Evolutionary conservation across 37 sponge, comb jelly and placozoan genomes (phyloP).

Genomic region (Oscarella lobularis): DNA sequence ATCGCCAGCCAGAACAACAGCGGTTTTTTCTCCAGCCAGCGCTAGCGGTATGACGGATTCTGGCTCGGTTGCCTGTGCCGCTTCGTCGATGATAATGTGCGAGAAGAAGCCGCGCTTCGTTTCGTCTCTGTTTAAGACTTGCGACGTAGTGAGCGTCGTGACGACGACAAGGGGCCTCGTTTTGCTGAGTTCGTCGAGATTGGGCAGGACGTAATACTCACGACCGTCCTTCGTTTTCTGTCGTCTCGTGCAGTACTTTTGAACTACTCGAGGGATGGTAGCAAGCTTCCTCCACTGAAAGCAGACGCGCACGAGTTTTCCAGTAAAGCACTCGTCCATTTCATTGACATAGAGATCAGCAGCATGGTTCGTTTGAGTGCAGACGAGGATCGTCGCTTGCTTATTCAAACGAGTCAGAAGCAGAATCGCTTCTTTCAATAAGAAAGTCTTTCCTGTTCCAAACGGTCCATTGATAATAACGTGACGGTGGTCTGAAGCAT

Average conservation of each 20-base stretch:
- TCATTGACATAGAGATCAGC: background rate
- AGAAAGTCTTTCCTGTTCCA: background rate
- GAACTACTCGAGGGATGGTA: background rate
- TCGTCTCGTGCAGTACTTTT: background rate
- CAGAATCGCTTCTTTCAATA: background rate
- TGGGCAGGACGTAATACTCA: no score
- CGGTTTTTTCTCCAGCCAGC: background rate
- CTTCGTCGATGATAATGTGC: background rate
- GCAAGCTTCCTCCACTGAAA: background rate
- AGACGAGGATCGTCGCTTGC: background rate
- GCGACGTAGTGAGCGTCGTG: background rate
- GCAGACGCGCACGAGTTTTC: background rate
- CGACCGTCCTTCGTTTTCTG: no score
- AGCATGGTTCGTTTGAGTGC: constrained; percentile 2
- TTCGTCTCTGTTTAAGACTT: background rate
- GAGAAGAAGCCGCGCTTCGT: background rate
- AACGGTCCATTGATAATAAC: constrained; percentile 2
- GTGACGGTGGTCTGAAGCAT: background rate
- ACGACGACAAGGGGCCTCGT: background rate
- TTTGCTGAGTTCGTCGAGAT: background rate
- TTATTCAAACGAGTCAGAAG: background rate
- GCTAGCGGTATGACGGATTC: background rate
- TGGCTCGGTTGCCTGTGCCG: background rate
- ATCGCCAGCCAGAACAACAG: constrained; percentile 2
- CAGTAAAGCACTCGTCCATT: no score